Evolutionary conservation across 2,797 vertebrate genomes (phyloP).

Genomic region (Glyptemys insculpta): DNA sequence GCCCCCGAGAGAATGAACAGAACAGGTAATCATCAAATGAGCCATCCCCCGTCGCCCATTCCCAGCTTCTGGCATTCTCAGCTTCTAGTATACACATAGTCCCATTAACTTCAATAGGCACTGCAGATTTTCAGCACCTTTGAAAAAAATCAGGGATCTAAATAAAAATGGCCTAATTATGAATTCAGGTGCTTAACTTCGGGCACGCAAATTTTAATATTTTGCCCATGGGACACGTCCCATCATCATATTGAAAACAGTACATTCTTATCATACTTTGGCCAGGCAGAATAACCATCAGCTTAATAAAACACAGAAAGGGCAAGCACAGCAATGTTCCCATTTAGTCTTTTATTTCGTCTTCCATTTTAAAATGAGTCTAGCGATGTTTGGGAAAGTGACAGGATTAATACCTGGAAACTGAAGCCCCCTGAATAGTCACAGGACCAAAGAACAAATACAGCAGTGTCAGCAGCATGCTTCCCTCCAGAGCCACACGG

Average conservation of each 20-base stretch:
- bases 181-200: too few species aligned
- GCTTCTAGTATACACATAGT: background rate
- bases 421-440: background rate
- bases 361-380: background rate
- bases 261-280: fast-evolving
- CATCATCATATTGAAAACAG: background rate
- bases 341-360: background rate
- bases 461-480: background rate
- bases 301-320: fast-evolving
- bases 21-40: too few species aligned
- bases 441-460: background rate
- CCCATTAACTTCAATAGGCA: background rate
- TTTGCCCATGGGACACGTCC: background rate
- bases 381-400: background rate
- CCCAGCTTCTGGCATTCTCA: too few species aligned
- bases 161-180: background rate
- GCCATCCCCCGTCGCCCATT: too few species aligned
- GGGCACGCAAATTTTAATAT: background rate
- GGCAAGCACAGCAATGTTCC: background rate
- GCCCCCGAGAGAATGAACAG: too few species aligned
- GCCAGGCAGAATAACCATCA: background rate
- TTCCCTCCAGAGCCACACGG: background rate
- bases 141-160: background rate
- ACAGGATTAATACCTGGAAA: background rate
- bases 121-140: background rate